Conservation (phyloP, 1,140 invertebrate genomes). For the Ectropis grisescens region DNA sequence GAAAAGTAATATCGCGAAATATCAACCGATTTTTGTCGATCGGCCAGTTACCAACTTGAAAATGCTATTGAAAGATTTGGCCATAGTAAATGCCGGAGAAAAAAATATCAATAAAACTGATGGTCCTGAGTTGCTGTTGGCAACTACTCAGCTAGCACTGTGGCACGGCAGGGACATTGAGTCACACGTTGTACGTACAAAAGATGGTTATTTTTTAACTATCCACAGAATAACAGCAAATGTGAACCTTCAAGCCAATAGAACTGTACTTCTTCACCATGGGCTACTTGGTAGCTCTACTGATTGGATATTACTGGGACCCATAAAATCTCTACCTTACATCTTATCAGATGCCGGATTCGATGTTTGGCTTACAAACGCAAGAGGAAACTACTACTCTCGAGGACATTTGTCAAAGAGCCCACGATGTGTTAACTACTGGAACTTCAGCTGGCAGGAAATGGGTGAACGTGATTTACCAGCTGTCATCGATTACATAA, state of each 20-base stretch:
- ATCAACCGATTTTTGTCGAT: no score
- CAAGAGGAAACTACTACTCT: constrained; percentile 75
- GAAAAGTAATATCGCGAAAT: no score
- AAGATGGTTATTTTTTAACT: constrained; percentile 55
- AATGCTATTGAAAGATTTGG: no score
- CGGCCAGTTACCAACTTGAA: no score
- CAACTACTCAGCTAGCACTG: constrained; percentile 70
- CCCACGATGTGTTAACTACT: no score
- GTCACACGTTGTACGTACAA: constrained; percentile 73
- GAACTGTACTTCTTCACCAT: constrained; percentile 78
- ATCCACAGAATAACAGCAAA: constrained; percentile 76
- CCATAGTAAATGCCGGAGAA: no score
- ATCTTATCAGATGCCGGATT: constrained; percentile 72
- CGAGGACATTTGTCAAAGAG: constrained; percentile 66
- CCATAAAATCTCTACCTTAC: constrained; percentile 74
- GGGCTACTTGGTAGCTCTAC: constrained; percentile 81
- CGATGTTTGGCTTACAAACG: constrained; percentile 78
- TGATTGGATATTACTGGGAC: constrained; percentile 80
- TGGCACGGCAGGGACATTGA: constrained; percentile 76
- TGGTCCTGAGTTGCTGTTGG: constrained; percentile 27
- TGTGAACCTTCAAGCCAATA: constrained; percentile 4
- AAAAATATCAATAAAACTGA: no score
- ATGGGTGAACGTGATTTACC: constrained; percentile 82
- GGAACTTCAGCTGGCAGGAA: constrained; percentile 77
- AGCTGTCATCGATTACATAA: constrained; percentile 78